Conservation (phyloP, 1,140 invertebrate genomes). For the Drosophila auraria region DNA sequence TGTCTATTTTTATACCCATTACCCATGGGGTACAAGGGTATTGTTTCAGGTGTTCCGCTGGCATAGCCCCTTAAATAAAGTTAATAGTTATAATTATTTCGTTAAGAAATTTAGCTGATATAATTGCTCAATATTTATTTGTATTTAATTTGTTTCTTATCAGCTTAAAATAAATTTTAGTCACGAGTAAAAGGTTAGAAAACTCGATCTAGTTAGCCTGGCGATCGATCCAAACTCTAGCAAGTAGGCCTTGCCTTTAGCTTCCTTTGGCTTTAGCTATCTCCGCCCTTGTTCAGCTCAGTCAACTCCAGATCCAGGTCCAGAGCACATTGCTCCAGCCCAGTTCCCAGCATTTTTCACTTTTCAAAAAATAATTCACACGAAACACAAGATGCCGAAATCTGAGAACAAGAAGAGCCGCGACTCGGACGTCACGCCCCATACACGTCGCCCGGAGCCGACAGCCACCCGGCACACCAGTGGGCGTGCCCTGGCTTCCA, state of each 20-base stretch:
- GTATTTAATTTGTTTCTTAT: neutral
- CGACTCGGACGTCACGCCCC: neutral
- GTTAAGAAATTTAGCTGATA: no score
- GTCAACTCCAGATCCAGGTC: neutral
- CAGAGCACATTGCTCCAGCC: neutral
- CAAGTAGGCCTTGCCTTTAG: neutral
- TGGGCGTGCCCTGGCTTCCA: neutral
- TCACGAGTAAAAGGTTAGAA: neutral
- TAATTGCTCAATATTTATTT: no score
- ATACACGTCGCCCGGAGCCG: neutral
- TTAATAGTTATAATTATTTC: no score
- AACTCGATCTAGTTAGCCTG: neutral
- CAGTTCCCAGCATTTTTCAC: neutral
- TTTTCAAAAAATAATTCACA: slow-evolving; percentile 5
- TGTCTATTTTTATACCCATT: no score
- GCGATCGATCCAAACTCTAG: no score
- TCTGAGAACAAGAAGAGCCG: neutral
- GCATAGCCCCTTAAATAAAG: no score
- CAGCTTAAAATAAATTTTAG: no score
- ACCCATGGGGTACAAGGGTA: no score
- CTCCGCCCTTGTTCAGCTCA: neutral
- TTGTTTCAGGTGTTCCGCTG: no score
- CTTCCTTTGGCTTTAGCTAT: neutral
- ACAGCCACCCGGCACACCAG: neutral
- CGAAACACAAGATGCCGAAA: slow-evolving; percentile 1